phyloP scores from a whole-genome alignment of 2,797 vertebrate species.

The Epinephelus coioides region DNA sequence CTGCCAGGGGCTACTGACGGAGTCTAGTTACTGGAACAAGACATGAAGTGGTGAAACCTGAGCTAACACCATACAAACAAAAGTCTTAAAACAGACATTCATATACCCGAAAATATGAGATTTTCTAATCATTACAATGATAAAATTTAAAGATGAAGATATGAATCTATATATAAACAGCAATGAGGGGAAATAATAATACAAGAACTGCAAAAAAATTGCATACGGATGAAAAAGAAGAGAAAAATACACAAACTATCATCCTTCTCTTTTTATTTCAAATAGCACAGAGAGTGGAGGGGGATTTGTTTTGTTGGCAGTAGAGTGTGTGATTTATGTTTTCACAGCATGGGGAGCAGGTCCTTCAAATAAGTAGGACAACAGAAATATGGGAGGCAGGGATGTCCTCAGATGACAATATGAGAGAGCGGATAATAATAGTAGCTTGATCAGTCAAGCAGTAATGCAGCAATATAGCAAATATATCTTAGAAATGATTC shows the following conservation, averaged over 20 bases:
- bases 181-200: too few relatives aligned
- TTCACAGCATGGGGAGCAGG: conserved; percentile 13
- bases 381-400: background rate
- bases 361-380: conserved; percentile 54
- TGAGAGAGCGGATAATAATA: background rate
- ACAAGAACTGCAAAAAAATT: background rate
- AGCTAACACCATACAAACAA: conserved; percentile 12
- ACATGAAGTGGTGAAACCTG: conserved; percentile 21
- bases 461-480: background rate
- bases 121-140: background rate
- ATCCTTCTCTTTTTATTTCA: conserved; percentile 21
- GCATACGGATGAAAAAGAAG: background rate
- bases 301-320: conserved; percentile 21
- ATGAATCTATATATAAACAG: background rate
- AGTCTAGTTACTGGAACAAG: conserved; percentile 27
- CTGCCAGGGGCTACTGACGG: conserved; percentile 31
- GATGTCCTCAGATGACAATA: conserved; percentile 12
- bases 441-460: background rate
- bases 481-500: background rate
- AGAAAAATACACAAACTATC: background rate
- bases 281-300: conserved; percentile 5
- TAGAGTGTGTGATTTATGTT: conserved; percentile 47
- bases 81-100: conserved; percentile 8
- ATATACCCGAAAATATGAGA: background rate
- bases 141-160: background rate